These are phyloP conservation scores for Mnemiopsis leidyi DNA, from an alignment of 37 sponge, comb jelly and placozoan genomes.

Conservation along the genomic window DNA sequence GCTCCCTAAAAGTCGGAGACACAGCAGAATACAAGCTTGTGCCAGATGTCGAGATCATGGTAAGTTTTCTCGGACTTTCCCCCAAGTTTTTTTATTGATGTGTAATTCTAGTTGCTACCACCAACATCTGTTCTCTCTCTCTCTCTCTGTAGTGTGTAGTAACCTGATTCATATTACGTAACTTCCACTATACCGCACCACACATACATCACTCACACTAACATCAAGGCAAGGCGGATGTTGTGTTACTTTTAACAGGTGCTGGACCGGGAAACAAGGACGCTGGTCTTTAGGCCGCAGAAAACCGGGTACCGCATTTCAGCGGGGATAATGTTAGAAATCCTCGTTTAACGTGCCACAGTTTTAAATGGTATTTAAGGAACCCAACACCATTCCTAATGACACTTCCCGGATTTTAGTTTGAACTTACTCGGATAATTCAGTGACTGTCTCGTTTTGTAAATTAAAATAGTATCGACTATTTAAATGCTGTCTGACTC, in stretches of 20 bases:
- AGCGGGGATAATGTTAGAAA: no score
- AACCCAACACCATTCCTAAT: not conserved
- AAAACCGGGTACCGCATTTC: no score
- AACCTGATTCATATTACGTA: not conserved
- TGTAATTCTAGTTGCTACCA: not conserved
- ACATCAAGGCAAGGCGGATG: not conserved
- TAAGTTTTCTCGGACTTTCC: not conserved
- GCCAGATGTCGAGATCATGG: conserved; percentile 40
- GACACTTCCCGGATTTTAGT: not conserved
- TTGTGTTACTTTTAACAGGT: not conserved
- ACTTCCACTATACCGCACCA: not conserved
- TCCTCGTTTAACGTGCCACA: not conserved
- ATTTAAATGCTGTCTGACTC: not conserved
- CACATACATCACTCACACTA: not conserved
- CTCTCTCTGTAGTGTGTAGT: not conserved
- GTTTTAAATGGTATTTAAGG: not conserved
- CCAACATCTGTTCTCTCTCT: not conserved
- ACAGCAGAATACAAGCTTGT: conserved; percentile 44
- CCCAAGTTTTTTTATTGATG: not conserved
- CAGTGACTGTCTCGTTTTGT: not conserved
- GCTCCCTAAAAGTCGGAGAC: not conserved
- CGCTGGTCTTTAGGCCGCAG: not conserved
- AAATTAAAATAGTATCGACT: not conserved
- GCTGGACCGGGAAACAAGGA: not conserved
- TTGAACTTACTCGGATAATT: not conserved